phyloP scores from a whole-genome alignment of 2,888 invertebrate species.

The Sacculina carcini region DNA sequence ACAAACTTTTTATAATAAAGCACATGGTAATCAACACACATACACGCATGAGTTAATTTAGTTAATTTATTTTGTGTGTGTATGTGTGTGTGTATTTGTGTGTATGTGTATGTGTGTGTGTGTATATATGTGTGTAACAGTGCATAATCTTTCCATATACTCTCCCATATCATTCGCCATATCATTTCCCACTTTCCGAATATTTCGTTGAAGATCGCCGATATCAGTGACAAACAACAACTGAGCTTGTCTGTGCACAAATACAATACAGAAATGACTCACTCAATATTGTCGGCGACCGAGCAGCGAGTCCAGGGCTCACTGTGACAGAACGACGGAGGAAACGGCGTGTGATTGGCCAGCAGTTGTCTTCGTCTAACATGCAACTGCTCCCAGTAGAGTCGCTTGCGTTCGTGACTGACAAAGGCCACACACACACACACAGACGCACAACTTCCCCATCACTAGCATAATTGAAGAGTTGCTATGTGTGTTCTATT shows the following conservation, averaged over 20 bases:
- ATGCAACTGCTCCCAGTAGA: neutral
- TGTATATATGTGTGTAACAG: slow-evolving; percentile 19
- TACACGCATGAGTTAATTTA: neutral
- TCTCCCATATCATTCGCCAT: too few relatives aligned
- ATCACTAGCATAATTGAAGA: neutral
- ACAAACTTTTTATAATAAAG: too few relatives aligned
- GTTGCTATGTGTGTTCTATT: too few relatives aligned
- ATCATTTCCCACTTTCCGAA: neutral
- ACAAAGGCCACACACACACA: neutral
- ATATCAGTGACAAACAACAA: too few relatives aligned
- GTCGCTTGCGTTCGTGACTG: neutral
- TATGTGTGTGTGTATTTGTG: too few relatives aligned
- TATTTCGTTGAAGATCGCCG: too few relatives aligned
- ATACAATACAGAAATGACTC: too few relatives aligned
- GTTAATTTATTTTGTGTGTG: too few relatives aligned
- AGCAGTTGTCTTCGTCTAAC: too few relatives aligned
- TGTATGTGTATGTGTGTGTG: neutral
- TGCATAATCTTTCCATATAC: slow-evolving; percentile 11
- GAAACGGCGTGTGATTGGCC: slow-evolving; percentile 13
- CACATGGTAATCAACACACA: too few relatives aligned
- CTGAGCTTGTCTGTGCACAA: too few relatives aligned
- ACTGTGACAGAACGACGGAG: slow-evolving; percentile 8
- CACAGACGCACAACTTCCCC: neutral
- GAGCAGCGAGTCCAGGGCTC: slow-evolving; percentile 36
- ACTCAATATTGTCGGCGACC: too few relatives aligned